Evolutionary conservation across 2,797 vertebrate genomes (phyloP), one percentile per base, ranked within the genome.

Genomic region (Gephyroberyx darwinii): DNA sequence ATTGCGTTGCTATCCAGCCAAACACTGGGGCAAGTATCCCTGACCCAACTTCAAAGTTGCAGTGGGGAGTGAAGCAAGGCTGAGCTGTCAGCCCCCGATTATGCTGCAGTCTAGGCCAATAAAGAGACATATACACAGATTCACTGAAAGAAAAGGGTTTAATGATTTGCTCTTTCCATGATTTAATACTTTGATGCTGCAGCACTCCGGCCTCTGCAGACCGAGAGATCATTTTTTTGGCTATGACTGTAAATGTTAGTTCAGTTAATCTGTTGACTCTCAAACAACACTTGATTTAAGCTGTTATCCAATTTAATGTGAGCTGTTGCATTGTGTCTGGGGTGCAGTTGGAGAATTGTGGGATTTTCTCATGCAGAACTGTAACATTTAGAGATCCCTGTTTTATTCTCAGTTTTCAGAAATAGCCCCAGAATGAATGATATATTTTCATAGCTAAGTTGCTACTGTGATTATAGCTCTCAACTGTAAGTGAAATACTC

Each of bases 11-110:
- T 48, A 65, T 67, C 66, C 80, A 61, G 75, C 73, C 74, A 86
- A 85, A 87, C 70, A 67, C 17, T 8, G 35, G 78, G 71, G 72
- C 71, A 65, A 77, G 71, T 69, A 76, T 84, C 81, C 64, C 73
- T 84, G 84, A 87, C 82, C 81, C 2, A 20, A 86, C 85, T 84
- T 89, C 77, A 90, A 91, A 90, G 86, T 60, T 76, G 74, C 71
- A 71, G 70, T 20, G 58, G 71, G 50, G 76, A 82, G 52, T 39
- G 54, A 66, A 72, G 75, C 67, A 10, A 82, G 71, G 62, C 81
- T 61, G 70, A 74, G 41, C 71, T 13, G 61, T 82, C 78, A 81
- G 35, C 60, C 67, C 63, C 71, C 14, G 56, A 76, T 78, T 74
- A 51, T n/a, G 51, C 37, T 53, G 82, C 82, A 74, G 78, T 67